These are phyloP conservation scores for Sinelater perroti DNA, from an alignment of 2,888 invertebrate species.

Conservation along the genomic window DNA sequence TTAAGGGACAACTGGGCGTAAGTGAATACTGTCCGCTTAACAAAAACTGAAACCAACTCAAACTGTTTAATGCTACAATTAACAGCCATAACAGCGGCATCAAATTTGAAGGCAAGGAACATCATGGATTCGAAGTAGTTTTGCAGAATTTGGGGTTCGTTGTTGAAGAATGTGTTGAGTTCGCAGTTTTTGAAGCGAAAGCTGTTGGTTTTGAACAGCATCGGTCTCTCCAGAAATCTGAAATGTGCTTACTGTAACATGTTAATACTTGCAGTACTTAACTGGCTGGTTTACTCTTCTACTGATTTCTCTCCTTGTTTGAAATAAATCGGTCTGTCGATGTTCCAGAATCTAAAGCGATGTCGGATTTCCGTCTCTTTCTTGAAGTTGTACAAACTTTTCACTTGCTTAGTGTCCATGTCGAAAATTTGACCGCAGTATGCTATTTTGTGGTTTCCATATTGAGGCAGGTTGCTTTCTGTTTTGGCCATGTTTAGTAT, in stretches of 20 bases:
- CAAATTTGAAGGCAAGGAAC: constrained; percentile 30
- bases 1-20: constrained; percentile 6
- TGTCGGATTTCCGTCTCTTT: constrained; percentile 21
- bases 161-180: constrained; percentile 28
- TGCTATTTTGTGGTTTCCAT: constrained; percentile 14
- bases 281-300: constrained; percentile 5
- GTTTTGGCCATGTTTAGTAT: constrained; percentile 25
- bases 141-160: constrained; percentile 10
- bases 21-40: constrained; percentile 8
- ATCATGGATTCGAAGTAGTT: constrained; percentile 31
- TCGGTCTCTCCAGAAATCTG: constrained; percentile 20
- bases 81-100: constrained; percentile 20
- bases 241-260: constrained; percentile 1
- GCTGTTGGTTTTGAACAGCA: constrained; percentile 13
- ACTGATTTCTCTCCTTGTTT: neutral
- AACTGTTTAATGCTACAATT: constrained; percentile 15
- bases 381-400: constrained; percentile 18
- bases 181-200: constrained; percentile 24
- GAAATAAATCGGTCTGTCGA: constrained; percentile 7
- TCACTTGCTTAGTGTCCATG: constrained; percentile 30
- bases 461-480: constrained; percentile 24
- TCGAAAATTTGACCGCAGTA: constrained; percentile 33
- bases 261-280: neutral
- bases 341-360: constrained; percentile 29
- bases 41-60: neutral